Percentiles rank a stretch among this genome's conserved stretches.
These are phyloP conservation scores for Callaeas wilsoni DNA, from an alignment of 2,113 vertebrate species.

Conservation along the genomic window DNA sequence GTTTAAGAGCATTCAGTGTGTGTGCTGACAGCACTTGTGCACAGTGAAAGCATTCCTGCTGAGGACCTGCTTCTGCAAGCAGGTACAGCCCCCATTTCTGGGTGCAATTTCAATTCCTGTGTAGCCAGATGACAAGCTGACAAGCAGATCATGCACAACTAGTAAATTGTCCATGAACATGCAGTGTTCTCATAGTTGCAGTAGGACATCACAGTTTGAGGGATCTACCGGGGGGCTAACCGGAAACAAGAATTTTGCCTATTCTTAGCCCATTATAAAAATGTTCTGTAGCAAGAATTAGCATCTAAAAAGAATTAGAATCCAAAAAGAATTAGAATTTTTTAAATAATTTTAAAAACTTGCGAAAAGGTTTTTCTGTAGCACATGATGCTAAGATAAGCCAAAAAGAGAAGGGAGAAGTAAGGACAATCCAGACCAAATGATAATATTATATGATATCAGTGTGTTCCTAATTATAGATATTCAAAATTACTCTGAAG, in stretches of 20 bases:
- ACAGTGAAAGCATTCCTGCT: not conserved
- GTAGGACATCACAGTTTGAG: not conserved
- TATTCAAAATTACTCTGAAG: not conserved
- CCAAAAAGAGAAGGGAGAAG: not conserved
- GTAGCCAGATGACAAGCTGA: not conserved
- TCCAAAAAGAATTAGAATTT: too few species aligned
- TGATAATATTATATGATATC: not conserved
- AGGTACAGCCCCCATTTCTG: not conserved
- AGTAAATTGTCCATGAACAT: not conserved
- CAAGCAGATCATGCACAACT: not conserved
- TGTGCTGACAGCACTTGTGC: not conserved
- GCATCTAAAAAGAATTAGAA: not conserved
- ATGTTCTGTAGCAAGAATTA: not conserved
- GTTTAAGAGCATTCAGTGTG: not conserved
- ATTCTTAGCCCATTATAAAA: not conserved
- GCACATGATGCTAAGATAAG: not conserved
- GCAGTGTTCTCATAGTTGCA: not conserved
- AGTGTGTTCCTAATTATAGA: not conserved
- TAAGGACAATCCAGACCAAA: not conserved
- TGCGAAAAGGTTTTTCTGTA: not conserved
- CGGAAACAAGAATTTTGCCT: not conserved
- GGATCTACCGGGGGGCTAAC: rapidly evolving
- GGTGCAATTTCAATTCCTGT: rapidly evolving
- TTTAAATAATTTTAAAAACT: not conserved
- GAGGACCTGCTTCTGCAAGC: not conserved